phyloP scores from a whole-genome alignment of 2,113 vertebrate species.

The Ginglymostoma cirratum region DNA sequence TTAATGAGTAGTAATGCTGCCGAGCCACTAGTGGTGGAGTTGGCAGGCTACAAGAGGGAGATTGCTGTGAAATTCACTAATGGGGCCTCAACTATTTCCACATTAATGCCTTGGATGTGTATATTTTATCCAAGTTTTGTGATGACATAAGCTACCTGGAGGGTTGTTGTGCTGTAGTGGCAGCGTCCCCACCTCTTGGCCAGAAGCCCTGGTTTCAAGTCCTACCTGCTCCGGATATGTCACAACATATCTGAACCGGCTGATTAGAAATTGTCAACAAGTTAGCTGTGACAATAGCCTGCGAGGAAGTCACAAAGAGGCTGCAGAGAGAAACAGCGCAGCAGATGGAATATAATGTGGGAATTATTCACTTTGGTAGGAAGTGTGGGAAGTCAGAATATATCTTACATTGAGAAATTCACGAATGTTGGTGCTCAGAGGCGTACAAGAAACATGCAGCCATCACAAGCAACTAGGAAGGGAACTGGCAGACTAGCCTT shows the following conservation, averaged over 20 bases:
- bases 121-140: neutral
- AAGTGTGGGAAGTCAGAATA: neutral
- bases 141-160: neutral
- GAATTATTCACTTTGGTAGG: neutral
- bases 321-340: neutral
- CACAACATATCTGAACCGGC: no score
- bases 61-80: neutral
- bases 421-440: neutral
- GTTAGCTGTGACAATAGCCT: neutral
- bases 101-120: neutral
- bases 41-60: neutral
- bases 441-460: neutral
- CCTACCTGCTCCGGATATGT: no score
- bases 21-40: neutral
- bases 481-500: neutral
- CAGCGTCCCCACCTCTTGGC: no score
- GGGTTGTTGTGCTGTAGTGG: no score
- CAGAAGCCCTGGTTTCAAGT: no score
- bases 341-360: neutral
- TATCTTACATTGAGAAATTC: neutral
- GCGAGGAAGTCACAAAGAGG: neutral
- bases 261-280: no score
- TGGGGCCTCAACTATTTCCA: neutral
- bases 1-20: no score
- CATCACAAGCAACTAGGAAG: neutral